phyloP scores from a whole-genome alignment of 2,888 invertebrate genomes.

The Thymelicus acteon region DNA sequence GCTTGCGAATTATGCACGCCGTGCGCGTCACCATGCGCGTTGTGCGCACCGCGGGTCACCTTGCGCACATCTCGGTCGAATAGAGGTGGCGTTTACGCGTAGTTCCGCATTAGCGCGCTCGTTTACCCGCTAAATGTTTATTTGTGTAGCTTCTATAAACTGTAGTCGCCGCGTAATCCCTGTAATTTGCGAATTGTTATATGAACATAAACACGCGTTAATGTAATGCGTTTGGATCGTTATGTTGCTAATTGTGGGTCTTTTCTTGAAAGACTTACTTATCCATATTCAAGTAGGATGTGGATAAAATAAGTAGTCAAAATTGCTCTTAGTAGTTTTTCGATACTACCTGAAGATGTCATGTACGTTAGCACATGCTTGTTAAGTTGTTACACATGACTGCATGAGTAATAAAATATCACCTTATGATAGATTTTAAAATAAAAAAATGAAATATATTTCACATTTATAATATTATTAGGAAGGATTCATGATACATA shows the following conservation, averaged over 20 bases:
- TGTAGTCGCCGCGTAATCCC: slow-evolving; percentile 1
- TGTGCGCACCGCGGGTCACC: slow-evolving; percentile 59
- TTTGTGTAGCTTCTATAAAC: slow-evolving; percentile 42
- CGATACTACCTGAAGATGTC: too few relatives aligned
- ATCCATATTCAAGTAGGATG: too few relatives aligned
- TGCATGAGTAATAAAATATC: too few relatives aligned
- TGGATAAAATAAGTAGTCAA: too few relatives aligned
- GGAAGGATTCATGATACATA: too few relatives aligned
- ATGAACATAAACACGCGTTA: background rate
- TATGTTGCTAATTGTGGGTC: background rate
- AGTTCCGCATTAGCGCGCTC: slow-evolving; percentile 69
- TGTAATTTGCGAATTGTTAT: slow-evolving; percentile 10
- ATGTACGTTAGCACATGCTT: too few relatives aligned
- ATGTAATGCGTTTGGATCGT: background rate
- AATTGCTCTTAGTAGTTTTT: too few relatives aligned
- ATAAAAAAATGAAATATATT: too few relatives aligned
- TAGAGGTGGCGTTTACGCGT: slow-evolving; percentile 63
- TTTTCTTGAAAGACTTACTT: background rate
- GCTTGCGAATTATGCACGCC: slow-evolving; percentile 4
- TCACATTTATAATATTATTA: too few relatives aligned
- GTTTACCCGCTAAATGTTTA: slow-evolving; percentile 49
- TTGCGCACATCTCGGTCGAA: slow-evolving; percentile 76
- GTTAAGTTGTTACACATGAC: too few relatives aligned
- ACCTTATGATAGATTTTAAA: too few relatives aligned
- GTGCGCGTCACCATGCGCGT: slow-evolving; percentile 48